Evolutionary conservation across 2,797 vertebrate genomes (phyloP).

Genomic region (Paedocypris micromegethes): DNA sequence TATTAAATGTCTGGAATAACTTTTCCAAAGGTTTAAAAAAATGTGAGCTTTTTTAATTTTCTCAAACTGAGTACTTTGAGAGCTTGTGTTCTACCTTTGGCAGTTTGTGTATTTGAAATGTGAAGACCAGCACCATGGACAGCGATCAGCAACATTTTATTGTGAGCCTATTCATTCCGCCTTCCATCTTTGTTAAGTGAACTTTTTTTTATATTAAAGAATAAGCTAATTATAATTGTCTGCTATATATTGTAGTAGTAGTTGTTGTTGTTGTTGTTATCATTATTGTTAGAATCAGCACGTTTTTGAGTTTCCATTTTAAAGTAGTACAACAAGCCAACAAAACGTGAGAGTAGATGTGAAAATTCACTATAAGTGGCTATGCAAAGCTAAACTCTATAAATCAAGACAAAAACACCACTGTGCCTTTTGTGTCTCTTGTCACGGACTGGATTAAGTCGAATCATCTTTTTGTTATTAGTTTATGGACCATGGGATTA

Average conservation of each 20-base stretch:
- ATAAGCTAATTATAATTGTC: too few species aligned
- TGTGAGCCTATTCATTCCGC: too few species aligned
- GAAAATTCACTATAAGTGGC: neutral
- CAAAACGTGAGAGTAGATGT: too few species aligned
- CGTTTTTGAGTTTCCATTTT: too few species aligned
- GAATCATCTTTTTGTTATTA: conserved; percentile 87
- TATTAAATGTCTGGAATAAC: too few species aligned
- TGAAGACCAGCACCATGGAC: conserved; percentile 33
- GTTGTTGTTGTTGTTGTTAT: conserved; percentile 13
- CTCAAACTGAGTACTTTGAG: conserved; percentile 2
- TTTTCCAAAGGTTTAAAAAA: too few species aligned
- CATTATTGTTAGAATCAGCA: neutral
- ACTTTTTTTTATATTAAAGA: too few species aligned
- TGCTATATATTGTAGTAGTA: conserved; percentile 36
- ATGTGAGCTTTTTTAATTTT: neutral
- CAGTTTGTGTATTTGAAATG: neutral
- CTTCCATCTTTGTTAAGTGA: too few species aligned
- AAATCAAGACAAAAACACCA: conserved; percentile 65
- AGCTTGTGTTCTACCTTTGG: neutral
- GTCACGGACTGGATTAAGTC: conserved; percentile 75
- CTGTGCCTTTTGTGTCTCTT: conserved; percentile 58
- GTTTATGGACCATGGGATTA: conserved; percentile 99
- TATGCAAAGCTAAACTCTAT: conserved; percentile 64
- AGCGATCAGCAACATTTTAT: conserved; percentile 28
- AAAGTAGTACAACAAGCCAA: too few species aligned